Base-by-base conservation (phyloP, 2,888 invertebrate genomes). In the Polymixis flavicincta region DNA sequence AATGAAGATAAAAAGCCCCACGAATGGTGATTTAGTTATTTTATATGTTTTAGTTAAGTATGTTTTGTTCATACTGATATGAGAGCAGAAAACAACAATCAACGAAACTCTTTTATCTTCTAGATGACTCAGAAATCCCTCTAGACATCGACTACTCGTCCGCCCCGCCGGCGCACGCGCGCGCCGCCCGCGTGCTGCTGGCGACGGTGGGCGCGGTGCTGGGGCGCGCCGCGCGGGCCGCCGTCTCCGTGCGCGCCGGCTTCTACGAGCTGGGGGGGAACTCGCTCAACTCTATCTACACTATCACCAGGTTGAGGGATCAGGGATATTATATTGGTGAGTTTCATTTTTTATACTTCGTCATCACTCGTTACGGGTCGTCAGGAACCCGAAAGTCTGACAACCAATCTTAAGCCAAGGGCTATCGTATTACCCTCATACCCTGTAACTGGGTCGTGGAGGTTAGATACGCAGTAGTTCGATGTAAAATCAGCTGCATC, bases 181-280 rank as follows among this genome's bases (percentile, higher is more conserved):
- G 95, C 2, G 97, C 97, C 0, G 98, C 98, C 0, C 96, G 97
- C 84, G 97, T 97, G 28, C 96, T 99, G 0, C 98, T 98, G 88
- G 97, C 97, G 89, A 98, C 98, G 0, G 97, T 98, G 0, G 98
- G 98, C 0, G 97, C 97, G 4, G 98, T 98, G 0, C 97, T 98
- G 32, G 98, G 98, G 1, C 96, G 97, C 64, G 97, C 98, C 0
- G 94, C 90, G 0, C 95, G 98, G 11, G 96, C 97, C 1, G 97
- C 97, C 0, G 93, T 98, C 13, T 97, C 97, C 0, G 90, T 97
- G 0, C 94, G 97, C 28, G 97, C 98, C 0, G 98, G 98, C 86
- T 99, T 98, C 93, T 99, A 98, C 91, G 98, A 98, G 87, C 96
- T 99, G 59, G 99, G 99, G 2, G 99, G 99, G 19, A 98, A 98